Percentiles rank a stretch among this genome's conserved stretches.
phyloP scores from a whole-genome alignment of 2,888 invertebrate genomes.

The Lamellibrachia satsuma region DNA sequence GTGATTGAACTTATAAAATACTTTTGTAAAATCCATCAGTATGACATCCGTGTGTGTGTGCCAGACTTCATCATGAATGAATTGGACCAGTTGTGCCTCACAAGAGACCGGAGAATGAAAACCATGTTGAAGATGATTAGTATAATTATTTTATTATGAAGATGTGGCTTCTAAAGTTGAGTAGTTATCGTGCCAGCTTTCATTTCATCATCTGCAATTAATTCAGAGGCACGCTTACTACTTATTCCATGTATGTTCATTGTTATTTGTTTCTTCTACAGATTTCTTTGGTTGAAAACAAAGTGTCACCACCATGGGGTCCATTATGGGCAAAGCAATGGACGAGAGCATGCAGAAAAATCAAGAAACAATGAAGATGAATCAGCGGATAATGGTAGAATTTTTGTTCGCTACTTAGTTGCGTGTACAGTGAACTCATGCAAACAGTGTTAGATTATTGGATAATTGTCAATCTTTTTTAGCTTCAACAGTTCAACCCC shows the following conservation, averaged over 20 bases:
- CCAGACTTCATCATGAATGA: no score
- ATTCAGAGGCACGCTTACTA: neutral
- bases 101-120: no score
- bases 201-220: neutral
- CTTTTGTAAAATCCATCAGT: no score
- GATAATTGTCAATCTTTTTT: neutral
- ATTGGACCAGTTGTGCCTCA: no score
- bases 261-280: neutral
- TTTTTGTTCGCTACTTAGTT: neutral
- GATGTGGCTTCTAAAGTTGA: neutral
- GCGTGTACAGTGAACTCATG: constrained; percentile 29
- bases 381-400: constrained; percentile 74
- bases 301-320: constrained; percentile 70
- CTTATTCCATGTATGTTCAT: neutral
- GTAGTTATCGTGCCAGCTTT: neutral
- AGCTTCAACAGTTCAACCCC: neutral
- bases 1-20: no score
- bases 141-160: no score
- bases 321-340: constrained; percentile 71
- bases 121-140: no score
- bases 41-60: no score
- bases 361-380: constrained; percentile 76
- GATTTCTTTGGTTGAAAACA: neutral
- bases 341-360: constrained; percentile 77
- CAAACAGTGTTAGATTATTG: neutral